Conservation (phyloP, 2,113 vertebrate species). For the Salminus brasiliensis region DNA sequence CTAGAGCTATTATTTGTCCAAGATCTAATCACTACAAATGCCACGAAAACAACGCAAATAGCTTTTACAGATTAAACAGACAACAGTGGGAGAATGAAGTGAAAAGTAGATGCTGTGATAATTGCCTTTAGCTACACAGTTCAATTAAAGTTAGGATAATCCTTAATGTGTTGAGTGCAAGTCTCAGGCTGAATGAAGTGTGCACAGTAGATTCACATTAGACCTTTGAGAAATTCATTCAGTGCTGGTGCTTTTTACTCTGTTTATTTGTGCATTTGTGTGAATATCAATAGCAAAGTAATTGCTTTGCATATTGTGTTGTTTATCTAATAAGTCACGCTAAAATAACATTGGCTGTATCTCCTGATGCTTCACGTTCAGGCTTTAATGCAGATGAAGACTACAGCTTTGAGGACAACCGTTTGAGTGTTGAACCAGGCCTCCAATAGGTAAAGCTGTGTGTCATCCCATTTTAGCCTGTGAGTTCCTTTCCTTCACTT, state of each 20-base stretch:
- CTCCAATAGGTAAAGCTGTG: constrained; percentile 66
- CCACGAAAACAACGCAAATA: neutral
- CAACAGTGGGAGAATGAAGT: neutral
- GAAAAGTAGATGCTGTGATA: neutral
- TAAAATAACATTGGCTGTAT: neutral
- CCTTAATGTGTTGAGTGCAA: neutral
- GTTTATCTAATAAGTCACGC: constrained; percentile 16
- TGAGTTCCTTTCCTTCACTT: neutral
- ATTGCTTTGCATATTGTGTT: constrained; percentile 5
- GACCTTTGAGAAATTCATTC: neutral
- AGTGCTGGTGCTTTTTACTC: neutral
- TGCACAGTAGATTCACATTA: neutral
- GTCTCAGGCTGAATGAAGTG: neutral
- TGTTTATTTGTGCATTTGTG: neutral
- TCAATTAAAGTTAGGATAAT: neutral
- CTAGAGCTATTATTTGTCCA: neutral
- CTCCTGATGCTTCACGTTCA: neutral
- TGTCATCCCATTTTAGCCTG: constrained; percentile 17
- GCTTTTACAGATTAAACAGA: neutral
- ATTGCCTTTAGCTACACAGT: neutral
- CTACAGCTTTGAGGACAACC: neutral
- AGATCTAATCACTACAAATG: neutral
- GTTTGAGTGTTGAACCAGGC: neutral
- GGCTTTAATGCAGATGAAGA: constrained; percentile 12
- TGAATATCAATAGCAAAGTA: constrained; percentile 13